Evolutionary conservation across 2,797 vertebrate species (phyloP).

Genomic region (Lutjanus argentimaculatus): DNA sequence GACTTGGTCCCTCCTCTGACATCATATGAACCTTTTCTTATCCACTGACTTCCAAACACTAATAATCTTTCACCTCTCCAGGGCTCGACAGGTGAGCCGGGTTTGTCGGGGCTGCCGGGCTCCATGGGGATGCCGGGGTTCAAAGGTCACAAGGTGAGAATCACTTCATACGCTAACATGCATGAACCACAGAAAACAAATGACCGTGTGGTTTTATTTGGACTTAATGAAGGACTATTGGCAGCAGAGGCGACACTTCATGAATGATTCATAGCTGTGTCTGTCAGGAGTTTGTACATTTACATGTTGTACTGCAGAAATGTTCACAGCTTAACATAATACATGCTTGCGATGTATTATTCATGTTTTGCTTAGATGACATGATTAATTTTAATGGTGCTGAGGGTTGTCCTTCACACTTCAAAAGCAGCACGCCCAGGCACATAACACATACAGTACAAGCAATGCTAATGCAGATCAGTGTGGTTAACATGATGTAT

Average conservation of each 20-base stretch:
- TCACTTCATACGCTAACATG: neutral
- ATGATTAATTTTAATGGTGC: conserved; percentile 55
- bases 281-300: conserved; percentile 45
- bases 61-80: conserved; percentile 53
- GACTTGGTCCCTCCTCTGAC: too few relatives aligned
- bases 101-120: conserved; percentile 80
- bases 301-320: conserved; percentile 45
- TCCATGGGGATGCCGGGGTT: conserved; percentile 81
- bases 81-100: conserved; percentile 82
- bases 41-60: neutral
- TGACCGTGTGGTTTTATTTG: conserved; percentile 19
- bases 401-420: conserved; percentile 64
- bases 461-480: conserved; percentile 6
- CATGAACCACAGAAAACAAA: conserved; percentile 7
- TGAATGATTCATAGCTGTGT: conserved; percentile 54
- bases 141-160: conserved; percentile 87
- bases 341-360: conserved; percentile 59
- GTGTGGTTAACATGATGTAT: neutral
- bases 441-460: neutral
- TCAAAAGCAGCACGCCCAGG: conserved; percentile 13
- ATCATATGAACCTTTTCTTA: neutral
- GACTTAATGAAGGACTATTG: conserved; percentile 23
- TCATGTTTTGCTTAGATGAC: conserved; percentile 51
- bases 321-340: conserved; percentile 37
- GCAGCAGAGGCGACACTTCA: conserved; percentile 8